These are phyloP conservation scores for Nycticorax nycticorax DNA, from an alignment of 2,113 vertebrate genomes.

Conservation along the genomic window DNA sequence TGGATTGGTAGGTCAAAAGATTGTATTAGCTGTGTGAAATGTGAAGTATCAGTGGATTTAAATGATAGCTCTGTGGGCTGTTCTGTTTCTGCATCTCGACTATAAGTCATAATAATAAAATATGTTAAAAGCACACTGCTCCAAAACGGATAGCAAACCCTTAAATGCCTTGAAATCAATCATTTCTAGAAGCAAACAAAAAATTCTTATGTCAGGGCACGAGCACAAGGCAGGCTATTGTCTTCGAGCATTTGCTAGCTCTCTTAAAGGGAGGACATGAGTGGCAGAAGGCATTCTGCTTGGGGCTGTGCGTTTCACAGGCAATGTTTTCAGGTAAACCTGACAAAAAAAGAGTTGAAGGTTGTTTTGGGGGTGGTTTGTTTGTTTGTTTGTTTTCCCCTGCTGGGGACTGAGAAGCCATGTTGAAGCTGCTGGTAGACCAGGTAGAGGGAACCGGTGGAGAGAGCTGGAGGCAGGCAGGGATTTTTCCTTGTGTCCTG, in stretches of 20 bases:
- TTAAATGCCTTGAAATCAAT: neutral
- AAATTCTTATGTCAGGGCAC: neutral
- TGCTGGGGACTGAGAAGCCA: neutral
- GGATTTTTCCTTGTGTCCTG: neutral
- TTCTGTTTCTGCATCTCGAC: neutral
- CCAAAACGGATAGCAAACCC: neutral
- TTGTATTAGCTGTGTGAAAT: conserved; percentile 5
- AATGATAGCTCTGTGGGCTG: neutral
- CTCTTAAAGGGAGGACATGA: neutral
- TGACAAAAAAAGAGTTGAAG: neutral
- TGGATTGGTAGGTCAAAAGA: conserved; percentile 39
- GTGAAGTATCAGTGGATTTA: conserved; percentile 12
- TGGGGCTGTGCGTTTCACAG: neutral
- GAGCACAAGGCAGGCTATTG: neutral
- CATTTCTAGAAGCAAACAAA: neutral
- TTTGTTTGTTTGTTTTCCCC: neutral
- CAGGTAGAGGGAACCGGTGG: neutral
- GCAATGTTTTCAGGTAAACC: neutral
- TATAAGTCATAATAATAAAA: neutral
- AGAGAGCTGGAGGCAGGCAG: neutral
- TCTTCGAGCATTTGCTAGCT: neutral
- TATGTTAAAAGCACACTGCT: neutral
- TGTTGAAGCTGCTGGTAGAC: neutral
- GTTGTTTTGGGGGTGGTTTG: neutral
- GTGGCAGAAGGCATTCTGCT: neutral